phyloP scores from a whole-genome alignment of 2,888 invertebrate genomes.

The Adela reaumurella region DNA sequence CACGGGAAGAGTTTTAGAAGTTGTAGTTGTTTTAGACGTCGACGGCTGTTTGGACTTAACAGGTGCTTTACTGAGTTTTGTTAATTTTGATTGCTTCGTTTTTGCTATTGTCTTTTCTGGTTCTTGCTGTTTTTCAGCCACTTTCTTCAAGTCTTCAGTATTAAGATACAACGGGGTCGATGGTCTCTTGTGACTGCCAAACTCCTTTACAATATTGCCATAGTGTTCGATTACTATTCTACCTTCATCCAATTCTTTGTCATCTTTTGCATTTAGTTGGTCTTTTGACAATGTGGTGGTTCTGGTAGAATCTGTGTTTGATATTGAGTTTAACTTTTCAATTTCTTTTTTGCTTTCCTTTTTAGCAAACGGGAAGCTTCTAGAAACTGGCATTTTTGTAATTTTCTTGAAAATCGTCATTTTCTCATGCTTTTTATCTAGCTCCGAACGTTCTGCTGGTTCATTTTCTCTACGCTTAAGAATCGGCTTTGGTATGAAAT shows the following conservation, averaged over 20 bases:
- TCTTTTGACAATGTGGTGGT: conserved; percentile 15
- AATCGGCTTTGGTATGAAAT: conserved; percentile 76
- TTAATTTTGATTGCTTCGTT: conserved; percentile 26
- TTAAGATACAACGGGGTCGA: conserved; percentile 56
- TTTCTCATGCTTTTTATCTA: conserved; percentile 28
- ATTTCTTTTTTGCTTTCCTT: conserved; percentile 34
- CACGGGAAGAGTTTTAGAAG: too few relatives aligned
- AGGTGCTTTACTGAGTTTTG: too few relatives aligned
- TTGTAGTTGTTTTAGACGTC: too few relatives aligned
- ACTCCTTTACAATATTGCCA: conserved; percentile 72
- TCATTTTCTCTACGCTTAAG: conserved; percentile 58
- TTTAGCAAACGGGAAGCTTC: conserved; percentile 34
- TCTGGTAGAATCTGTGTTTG: conserved; percentile 7
- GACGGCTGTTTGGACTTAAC: too few relatives aligned
- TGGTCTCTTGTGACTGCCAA: conserved; percentile 52
- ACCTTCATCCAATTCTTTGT: conserved; percentile 59
- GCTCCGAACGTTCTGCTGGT: conserved; percentile 16
- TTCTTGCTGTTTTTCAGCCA: conserved; percentile 48
- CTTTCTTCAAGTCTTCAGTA: conserved; percentile 59
- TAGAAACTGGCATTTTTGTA: conserved; percentile 37
- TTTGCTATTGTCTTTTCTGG: conserved; percentile 25
- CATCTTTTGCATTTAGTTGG: conserved; percentile 20
- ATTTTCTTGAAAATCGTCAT: conserved; percentile 39
- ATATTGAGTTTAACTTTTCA: conserved; percentile 19
- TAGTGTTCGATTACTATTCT: conserved; percentile 75